Conservation (phyloP, 2,888 invertebrate genomes). For the Megaustenia siamemsis region DNA sequence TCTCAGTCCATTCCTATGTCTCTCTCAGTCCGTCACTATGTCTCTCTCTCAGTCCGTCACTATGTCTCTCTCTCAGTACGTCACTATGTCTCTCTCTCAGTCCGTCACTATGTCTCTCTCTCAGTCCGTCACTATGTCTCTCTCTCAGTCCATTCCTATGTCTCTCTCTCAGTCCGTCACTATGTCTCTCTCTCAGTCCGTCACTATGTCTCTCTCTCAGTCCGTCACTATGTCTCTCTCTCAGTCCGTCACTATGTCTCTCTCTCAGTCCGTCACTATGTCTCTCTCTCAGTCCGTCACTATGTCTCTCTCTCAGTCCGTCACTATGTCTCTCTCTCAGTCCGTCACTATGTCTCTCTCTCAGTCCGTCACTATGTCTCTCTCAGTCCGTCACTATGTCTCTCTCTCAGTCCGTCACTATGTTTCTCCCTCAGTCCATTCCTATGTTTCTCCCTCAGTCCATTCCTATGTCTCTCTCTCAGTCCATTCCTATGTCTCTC, state of each 20-base stretch:
- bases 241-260: not conserved
- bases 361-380: not conserved
- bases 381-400: too few relatives aligned
- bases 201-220: not conserved
- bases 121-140: not conserved
- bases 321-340: not conserved
- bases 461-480: too few relatives aligned
- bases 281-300: too few relatives aligned
- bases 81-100: not conserved
- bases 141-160: not conserved
- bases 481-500: too few relatives aligned
- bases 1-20: not conserved
- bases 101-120: not conserved
- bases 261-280: constrained; percentile 8
- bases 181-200: not conserved
- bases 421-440: too few relatives aligned
- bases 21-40: not conserved
- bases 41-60: not conserved
- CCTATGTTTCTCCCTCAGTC: too few relatives aligned
- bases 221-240: not conserved
- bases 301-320: not conserved
- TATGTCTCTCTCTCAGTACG: not conserved
- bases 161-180: not conserved
- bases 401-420: too few relatives aligned
- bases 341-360: not conserved